Base-by-base conservation (phyloP, 2,113 vertebrate genomes). In the Phalacrocorax brasilianus region DNA sequence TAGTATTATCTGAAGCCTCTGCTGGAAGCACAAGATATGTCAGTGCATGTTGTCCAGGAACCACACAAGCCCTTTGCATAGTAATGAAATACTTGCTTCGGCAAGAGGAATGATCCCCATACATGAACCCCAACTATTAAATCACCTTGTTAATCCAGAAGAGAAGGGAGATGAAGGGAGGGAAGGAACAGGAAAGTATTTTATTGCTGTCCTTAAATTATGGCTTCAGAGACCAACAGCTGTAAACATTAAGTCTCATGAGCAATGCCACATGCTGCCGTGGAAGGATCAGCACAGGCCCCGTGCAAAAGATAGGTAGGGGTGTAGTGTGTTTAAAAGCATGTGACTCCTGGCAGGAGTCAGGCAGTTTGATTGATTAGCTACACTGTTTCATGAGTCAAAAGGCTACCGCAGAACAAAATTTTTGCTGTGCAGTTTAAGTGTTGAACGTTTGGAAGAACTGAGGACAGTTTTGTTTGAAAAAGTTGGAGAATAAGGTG, bases 81-180 rank as follows among this genome's bases (percentile, higher is more conserved):
- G 74, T 1, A 14, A 50, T 16, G 15, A 49, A 84, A 55, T 15
- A 33, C 47, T 63, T 59, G 78, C 44, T 88, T 47, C 19, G 11
- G 44, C 61, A 85, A 67, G 88, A 75, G 21, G 21, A 79, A 19
- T 1, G 11, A 89, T 17, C 14, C 8, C 28, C 35, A 11, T 4
- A 13, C 3, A 16, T 6, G 24, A 93, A 50, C 6, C 8, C 50
- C 56, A 71, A 18, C 28, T 61, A 42, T 22, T 61, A 78, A 56
- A 89, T 42, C 38, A 47, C 28, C 7, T 44, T 15, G 11, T 19
- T 59, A 81, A 42, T 8, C 30, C 15, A 8, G 30, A 85, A 76
- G 13, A 50, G 15, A 58, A 56, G 30, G 3, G 10, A 88, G 21
- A 81, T 2, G 0, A 66, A 49, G 0, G 1, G 26, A 66, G 4